A percentile compares a stretch with the other conserved stretches of the same genome.
Conservation (phyloP, 2,113 vertebrate genomes). For the Sorex fumeus region DNA sequence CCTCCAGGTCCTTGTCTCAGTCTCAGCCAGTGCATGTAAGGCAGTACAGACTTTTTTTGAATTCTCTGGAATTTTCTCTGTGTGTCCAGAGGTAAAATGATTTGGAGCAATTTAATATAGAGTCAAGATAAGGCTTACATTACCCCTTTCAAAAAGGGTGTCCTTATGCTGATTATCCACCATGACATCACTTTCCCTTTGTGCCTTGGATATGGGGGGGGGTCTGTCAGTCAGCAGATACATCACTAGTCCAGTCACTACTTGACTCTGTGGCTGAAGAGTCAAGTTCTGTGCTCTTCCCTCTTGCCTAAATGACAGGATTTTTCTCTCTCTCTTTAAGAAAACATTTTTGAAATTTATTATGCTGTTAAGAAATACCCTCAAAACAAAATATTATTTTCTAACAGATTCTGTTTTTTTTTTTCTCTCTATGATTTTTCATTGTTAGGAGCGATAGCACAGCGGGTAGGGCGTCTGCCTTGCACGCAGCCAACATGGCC, state of each 20-base stretch:
- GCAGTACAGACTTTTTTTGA: not conserved
- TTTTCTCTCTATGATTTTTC: too few species aligned
- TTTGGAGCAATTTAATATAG: not conserved
- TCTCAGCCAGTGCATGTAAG: not conserved
- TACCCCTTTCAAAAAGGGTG: not conserved
- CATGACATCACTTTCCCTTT: not conserved
- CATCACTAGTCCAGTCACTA: not conserved
- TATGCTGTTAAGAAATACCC: not conserved
- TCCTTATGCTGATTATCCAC: not conserved
- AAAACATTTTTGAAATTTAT: slow-evolving; percentile 6
- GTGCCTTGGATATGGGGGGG: not conserved
- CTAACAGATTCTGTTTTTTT: slow-evolving; percentile 34
- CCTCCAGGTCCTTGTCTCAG: not conserved
- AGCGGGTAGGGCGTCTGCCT: too few species aligned
- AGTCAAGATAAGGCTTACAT: not conserved
- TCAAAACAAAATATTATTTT: not conserved
- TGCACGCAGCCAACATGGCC: too few species aligned
- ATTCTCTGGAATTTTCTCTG: not conserved
- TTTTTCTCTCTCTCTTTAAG: not conserved
- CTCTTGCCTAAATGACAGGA: not conserved
- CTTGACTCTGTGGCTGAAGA: not conserved
- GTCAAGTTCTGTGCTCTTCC: not conserved
- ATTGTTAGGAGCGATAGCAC: too few species aligned
- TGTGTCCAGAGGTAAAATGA: not conserved
- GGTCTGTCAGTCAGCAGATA: not conserved